phyloP scores from a whole-genome alignment of 2,113 vertebrate genomes.

The Phaethon lepturus region DNA sequence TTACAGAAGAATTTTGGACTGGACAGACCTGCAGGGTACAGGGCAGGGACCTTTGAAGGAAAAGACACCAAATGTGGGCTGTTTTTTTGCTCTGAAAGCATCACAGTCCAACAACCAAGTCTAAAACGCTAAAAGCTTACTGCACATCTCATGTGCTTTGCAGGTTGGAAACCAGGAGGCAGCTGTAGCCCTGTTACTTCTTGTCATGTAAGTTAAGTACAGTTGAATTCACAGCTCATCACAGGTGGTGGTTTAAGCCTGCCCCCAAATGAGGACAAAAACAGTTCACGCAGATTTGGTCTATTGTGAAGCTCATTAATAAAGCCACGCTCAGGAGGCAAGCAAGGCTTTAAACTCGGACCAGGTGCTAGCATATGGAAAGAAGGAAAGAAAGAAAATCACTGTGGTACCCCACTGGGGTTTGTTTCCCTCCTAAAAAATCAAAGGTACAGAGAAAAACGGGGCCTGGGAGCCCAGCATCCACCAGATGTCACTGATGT shows the following conservation, averaged over 20 bases:
- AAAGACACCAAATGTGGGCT: neutral
- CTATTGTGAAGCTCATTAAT: neutral
- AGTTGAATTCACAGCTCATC: neutral
- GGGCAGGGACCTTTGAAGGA: neutral
- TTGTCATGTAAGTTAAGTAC: neutral
- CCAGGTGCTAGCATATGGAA: neutral
- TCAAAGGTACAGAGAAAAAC: neutral
- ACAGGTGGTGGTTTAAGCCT: fast-evolving
- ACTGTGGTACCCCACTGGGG: neutral
- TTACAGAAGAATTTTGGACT: neutral
- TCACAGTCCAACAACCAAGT: neutral
- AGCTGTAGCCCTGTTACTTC: neutral
- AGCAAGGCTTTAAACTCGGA: neutral
- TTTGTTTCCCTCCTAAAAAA: neutral
- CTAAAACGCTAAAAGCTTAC: neutral
- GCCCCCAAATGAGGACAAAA: neutral
- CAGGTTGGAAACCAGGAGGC: neutral
- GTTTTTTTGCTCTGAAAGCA: neutral
- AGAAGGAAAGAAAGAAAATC: neutral
- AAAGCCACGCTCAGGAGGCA: neutral
- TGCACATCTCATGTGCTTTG: neutral
- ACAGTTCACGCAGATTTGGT: neutral
- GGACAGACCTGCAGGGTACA: neutral
- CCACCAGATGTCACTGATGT: slow-evolving; percentile 65
- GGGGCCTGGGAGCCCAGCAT: neutral